Conservation (phyloP, 2,113 vertebrate species). For the Siniperca chuatsi region DNA sequence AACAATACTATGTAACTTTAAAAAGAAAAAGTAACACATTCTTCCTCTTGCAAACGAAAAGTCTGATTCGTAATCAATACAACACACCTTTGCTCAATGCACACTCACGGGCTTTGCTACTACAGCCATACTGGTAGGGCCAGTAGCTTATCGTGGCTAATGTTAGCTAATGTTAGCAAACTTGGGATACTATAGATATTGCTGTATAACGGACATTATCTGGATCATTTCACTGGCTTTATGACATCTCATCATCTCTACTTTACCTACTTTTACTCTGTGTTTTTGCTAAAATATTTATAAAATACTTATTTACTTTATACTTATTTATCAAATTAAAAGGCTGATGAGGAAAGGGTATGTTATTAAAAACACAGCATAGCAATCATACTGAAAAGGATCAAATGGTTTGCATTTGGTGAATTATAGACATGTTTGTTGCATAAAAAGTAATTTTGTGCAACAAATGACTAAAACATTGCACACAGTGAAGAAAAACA, state of each 20-base stretch:
- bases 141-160: too few relatives aligned
- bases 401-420: neutral
- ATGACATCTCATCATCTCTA: neutral
- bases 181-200: too few relatives aligned
- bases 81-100: neutral
- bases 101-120: neutral
- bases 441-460: neutral
- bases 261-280: neutral
- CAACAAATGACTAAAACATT: neutral
- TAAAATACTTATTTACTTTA: neutral
- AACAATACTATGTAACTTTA: too few relatives aligned
- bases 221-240: neutral
- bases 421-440: neutral
- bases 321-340: neutral
- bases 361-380: neutral
- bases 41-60: neutral
- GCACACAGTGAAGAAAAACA: neutral
- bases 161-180: too few relatives aligned
- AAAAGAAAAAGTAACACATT: neutral
- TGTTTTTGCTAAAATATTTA: neutral
- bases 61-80: neutral
- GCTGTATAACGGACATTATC: neutral
- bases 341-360: neutral
- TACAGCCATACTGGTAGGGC: neutral
- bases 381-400: neutral